phyloP scores from a whole-genome alignment of 2,888 invertebrate genomes.

The Pollenia angustigena region DNA sequence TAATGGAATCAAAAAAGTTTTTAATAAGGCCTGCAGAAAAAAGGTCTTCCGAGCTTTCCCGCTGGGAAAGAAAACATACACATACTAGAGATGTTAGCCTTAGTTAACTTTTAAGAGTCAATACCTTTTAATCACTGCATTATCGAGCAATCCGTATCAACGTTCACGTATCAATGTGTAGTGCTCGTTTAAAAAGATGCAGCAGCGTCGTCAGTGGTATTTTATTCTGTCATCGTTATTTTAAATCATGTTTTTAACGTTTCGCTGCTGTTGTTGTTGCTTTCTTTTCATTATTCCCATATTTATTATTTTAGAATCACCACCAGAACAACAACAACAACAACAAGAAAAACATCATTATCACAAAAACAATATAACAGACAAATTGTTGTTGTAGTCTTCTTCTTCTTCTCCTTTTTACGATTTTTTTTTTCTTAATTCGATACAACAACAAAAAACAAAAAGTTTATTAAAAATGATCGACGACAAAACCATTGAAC shows the following conservation, averaged over 20 bases:
- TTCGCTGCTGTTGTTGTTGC: constrained; percentile 68
- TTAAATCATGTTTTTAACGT: constrained; percentile 76
- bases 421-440: constrained; percentile 57
- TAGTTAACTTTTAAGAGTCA: neutral
- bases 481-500: constrained; percentile 79
- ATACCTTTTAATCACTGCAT: constrained; percentile 39
- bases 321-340: constrained; percentile 39
- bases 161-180: neutral
- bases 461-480: constrained; percentile 61
- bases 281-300: constrained; percentile 53
- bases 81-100: too few relatives aligned
- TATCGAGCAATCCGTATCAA: neutral
- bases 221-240: constrained; percentile 83
- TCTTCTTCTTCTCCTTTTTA: constrained; percentile 56
- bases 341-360: constrained; percentile 24
- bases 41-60: too few relatives aligned
- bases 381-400: constrained; percentile 50
- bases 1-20: too few relatives aligned
- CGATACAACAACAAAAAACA: neutral
- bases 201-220: constrained; percentile 60
- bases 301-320: constrained; percentile 65
- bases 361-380: constrained; percentile 38
- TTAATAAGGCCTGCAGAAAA: too few relatives aligned
- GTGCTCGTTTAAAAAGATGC: constrained; percentile 52
- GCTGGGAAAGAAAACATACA: too few relatives aligned